phyloP scores from a whole-genome alignment of 2,888 invertebrate species.

The Danaus chrysippus region DNA sequence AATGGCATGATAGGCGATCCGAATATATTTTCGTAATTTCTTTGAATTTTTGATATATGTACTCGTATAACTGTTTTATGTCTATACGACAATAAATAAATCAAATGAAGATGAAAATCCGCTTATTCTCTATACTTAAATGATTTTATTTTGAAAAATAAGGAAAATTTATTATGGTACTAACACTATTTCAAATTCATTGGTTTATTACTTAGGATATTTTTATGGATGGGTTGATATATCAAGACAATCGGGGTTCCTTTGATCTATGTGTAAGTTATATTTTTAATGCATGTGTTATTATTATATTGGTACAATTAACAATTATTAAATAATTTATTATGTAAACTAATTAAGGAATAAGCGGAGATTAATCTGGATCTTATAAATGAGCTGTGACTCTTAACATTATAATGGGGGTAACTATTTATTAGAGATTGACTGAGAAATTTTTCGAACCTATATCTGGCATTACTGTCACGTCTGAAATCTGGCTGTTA shows the following conservation, averaged over 20 bases:
- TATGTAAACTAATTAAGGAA: constrained; percentile 11
- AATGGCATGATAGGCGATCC: constrained; percentile 14
- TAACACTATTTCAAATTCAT: too few relatives aligned
- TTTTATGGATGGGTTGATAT: too few relatives aligned
- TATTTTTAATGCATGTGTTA: neutral
- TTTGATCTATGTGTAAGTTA: neutral
- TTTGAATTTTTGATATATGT: constrained; percentile 29
- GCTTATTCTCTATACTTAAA: constrained; percentile 22
- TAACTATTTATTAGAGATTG: constrained; percentile 66
- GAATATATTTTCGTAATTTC: constrained; percentile 28
- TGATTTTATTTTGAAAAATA: neutral
- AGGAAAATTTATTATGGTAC: neutral
- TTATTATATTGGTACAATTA: neutral
- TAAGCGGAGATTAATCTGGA: constrained; percentile 32
- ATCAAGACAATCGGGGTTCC: too few relatives aligned
- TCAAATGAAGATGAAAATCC: constrained; percentile 21
- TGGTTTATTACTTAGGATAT: too few relatives aligned
- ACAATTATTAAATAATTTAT: constrained; percentile 1
- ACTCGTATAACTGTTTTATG: constrained; percentile 20
- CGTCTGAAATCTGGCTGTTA: constrained; percentile 61
- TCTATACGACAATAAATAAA: constrained; percentile 31
- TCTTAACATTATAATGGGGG: constrained; percentile 41
- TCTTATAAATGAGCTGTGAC: constrained; percentile 49
- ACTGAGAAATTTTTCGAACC: constrained; percentile 71
- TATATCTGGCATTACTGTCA: constrained; percentile 59